phyloP scores from a whole-genome alignment of 2,888 invertebrate species.

The Lochmaea capreae region DNA sequence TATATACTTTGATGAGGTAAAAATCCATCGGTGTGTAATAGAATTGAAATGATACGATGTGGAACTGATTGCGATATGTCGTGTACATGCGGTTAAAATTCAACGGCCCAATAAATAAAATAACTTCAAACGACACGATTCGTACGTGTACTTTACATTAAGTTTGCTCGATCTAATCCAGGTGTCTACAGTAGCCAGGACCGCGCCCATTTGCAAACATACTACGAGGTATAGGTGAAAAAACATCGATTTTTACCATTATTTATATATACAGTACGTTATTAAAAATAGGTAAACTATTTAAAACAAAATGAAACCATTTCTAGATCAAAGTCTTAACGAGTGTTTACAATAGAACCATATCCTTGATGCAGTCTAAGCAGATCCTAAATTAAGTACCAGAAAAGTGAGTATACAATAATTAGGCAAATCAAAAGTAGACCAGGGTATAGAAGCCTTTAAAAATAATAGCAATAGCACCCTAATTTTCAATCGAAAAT shows the following conservation, averaged over 20 bases:
- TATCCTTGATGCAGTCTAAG: too few species aligned
- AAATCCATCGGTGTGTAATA: slow-evolving; percentile 28
- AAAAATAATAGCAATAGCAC: too few species aligned
- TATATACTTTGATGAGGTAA: slow-evolving; percentile 2
- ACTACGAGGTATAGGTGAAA: background rate
- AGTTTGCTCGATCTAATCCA: slow-evolving; percentile 9
- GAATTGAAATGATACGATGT: slow-evolving; percentile 28
- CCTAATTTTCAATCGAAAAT: too few species aligned
- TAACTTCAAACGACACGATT: slow-evolving; percentile 12
- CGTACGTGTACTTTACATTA: slow-evolving; percentile 4
- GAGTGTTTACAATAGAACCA: too few species aligned
- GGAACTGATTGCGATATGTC: slow-evolving; percentile 28
- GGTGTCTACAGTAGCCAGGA: background rate
- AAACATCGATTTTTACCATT: too few species aligned
- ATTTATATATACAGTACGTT: background rate
- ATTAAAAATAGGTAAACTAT: background rate
- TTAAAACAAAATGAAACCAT: background rate
- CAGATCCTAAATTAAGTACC: too few species aligned
- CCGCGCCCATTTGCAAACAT: background rate
- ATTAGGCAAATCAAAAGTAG: too few species aligned
- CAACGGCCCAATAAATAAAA: slow-evolving; percentile 27
- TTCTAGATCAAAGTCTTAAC: too few species aligned
- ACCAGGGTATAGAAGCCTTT: too few species aligned
- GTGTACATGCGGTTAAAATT: slow-evolving; percentile 20
- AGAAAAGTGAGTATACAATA: too few species aligned